Percentiles rank a stretch among this genome's conserved stretches.
Evolutionary conservation across 2,113 vertebrate species (phyloP).

Genomic region (Dipodomys spectabilis): DNA sequence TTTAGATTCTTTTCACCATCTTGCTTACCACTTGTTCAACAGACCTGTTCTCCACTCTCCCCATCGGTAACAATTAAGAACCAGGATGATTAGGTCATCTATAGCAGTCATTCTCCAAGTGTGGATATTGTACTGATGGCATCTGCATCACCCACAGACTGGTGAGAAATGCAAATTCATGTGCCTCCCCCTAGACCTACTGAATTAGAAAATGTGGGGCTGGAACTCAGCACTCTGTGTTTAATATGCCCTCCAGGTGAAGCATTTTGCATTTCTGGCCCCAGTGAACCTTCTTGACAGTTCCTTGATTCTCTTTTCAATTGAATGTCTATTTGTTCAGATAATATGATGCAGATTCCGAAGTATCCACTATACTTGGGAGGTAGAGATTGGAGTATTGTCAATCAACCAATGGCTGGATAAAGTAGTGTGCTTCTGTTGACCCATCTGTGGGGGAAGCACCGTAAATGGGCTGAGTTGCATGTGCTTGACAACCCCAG

Average conservation of each 20-base stretch:
- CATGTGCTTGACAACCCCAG: too few relatives aligned
- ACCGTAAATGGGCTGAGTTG: too few relatives aligned
- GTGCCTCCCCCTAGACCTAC: not conserved
- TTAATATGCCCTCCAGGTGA: not conserved
- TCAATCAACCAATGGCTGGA: too few relatives aligned
- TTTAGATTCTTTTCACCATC: not conserved
- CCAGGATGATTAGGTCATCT: not conserved
- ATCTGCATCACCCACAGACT: not conserved
- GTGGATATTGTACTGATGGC: not conserved
- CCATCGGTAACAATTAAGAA: not conserved
- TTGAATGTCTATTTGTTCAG: not conserved
- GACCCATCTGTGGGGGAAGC: too few relatives aligned
- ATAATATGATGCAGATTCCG: not conserved
- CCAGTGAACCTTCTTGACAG: not conserved
- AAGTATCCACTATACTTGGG: not conserved
- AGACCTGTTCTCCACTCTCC: not conserved
- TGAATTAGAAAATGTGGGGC: not conserved
- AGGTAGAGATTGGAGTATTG: too few relatives aligned
- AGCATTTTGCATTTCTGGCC: not conserved
- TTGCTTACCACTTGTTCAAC: not conserved
- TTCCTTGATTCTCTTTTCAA: not conserved
- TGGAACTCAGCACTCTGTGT: not conserved
- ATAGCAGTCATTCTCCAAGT: not conserved
- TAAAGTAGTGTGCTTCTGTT: too few relatives aligned
- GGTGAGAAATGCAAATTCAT: not conserved